Base-by-base conservation (phyloP, 2,797 vertebrate genomes). In the Bryconaethiops microstoma region DNA sequence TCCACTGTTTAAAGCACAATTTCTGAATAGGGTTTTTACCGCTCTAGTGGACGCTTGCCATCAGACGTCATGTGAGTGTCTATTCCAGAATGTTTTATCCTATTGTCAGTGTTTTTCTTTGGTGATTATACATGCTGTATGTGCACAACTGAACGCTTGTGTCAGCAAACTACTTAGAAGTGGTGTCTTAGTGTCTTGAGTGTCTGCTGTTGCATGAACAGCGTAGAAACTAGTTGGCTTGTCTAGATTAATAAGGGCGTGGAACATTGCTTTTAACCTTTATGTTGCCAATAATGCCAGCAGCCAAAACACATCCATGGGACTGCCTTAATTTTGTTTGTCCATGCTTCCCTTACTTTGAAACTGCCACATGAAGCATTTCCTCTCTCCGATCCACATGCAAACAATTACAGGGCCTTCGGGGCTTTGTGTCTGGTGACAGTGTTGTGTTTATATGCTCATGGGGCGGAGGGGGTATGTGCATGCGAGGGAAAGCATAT, bases 341-440 rank as follows among this genome's bases (percentile, higher is more conserved):
- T 48, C 35, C 55, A 40, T 19, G 65, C 21, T 45, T 84, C 74
- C 82, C 39, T 59, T 87, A 69, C 78, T 85, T 83, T 78, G 81
- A 85, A 81, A 90, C 80, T 85, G 88, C 88, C 84, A 74, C 88
- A 86, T 83, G 7, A 54, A 87, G 86, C 74, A 39, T 87, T 88
- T 88, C 79, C 84, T 87, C 77, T 35, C 79, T 77, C 73, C 35
- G 63, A 82, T 90, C 88, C 89, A 90, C 90, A 87, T 91, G 91
- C 84, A 90, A 90, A 92, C 92, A 90, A 91, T 92, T 92, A 92
- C 40, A 88, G 84, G 68, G 78, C 88, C 89, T 87, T 1, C 69
- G 63, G 90, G 75, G 87, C 83, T 83, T 82, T 88, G 88, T 84
- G 80, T 88, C 87, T 89, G 89, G 81, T 59, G 79, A 81, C 78